Evolutionary conservation across 2,113 vertebrate species (phyloP).

Genomic region (Misgurnus mizolepis): DNA sequence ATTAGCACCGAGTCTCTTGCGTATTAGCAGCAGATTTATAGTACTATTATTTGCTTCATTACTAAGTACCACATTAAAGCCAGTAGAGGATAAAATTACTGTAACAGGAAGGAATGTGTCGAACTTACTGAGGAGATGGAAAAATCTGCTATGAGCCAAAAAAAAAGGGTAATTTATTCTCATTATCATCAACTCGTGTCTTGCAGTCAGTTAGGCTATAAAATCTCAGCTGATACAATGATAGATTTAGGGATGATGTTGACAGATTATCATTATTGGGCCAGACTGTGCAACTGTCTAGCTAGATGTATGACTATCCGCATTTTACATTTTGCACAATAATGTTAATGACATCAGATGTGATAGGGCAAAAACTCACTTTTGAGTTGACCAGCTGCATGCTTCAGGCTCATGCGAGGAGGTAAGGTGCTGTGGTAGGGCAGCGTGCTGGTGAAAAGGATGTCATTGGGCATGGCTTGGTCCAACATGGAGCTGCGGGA

Average conservation of each 20-base stretch:
- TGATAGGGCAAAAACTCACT: conserved; percentile 70
- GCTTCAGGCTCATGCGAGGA: conserved; percentile 67
- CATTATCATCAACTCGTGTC: conserved; percentile 35
- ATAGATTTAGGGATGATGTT: conserved; percentile 5
- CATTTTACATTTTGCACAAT: no score
- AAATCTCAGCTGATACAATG: conserved; percentile 11
- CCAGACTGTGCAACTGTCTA: background rate
- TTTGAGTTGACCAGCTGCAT: conserved; percentile 71
- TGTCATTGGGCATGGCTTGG: conserved; percentile 81
- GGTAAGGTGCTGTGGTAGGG: conserved; percentile 80
- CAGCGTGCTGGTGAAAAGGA: conserved; percentile 82
- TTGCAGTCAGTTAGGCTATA: background rate
- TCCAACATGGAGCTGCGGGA: conserved; percentile 83
- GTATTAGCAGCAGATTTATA: conserved; percentile 39
- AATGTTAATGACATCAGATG: background rate
- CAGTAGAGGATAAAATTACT: conserved; percentile 28
- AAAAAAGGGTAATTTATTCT: conserved; percentile 24
- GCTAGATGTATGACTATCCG: no score
- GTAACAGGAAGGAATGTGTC: conserved; percentile 34
- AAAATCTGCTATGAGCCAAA: conserved; percentile 31
- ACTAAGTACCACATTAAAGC: conserved; percentile 37
- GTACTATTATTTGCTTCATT: conserved; percentile 40
- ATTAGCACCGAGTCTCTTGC: conserved; percentile 14
- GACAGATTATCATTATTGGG: background rate
- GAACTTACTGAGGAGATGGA: conserved; percentile 19